Base-by-base conservation (phyloP, 2,113 vertebrate species). In the Pseudorhombus dupliciocellatus region DNA sequence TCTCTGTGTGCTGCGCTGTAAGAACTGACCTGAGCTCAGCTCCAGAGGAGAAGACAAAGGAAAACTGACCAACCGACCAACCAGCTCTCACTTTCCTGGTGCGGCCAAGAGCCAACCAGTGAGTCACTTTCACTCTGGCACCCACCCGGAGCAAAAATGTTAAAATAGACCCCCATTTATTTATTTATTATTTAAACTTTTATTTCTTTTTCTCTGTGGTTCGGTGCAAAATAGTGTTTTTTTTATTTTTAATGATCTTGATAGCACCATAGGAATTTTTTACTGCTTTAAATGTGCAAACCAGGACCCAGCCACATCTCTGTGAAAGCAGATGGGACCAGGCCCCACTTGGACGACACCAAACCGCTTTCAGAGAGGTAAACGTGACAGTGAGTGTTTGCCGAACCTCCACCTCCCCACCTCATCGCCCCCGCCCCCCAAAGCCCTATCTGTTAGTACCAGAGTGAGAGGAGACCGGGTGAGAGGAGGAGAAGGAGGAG, bases 381-480 rank as follows among this genome's bases (percentile, higher is more conserved):
- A 16, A 12, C 3, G 22, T 20, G 64, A 46, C 8, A 28, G 65
- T 24, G 68, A 51, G 26, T 12, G 21, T 30, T 26, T 28, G 30
- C 11, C 52, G 26, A 54, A 22, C 24, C 53, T 28, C 53, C 53
- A 28, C 18, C 54, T n/a, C 62, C 15, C 50, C 51, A 5, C 58
- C 14, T 31, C 8, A 26, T 28, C 46, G 34, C 51, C 37, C 34
- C 10, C 10, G 12, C 7, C 25, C 42, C 54, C 59, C 59, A 24
- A 7, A 22, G 7, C 28, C 31, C 28, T 84, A 86, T 80, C 84
- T 80, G 68, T 87, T 79, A 85, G 81, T 90, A 86, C 88, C 88
- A 89, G 90, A 92, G 88, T 90, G 81, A 92, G 83, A 91, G 80
- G 90, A 89, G 87, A 90, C 86, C n/a, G 83, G 88, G 73, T 87